Evolutionary conservation across 1,140 invertebrate species (phyloP), one percentile per base, ranked within the genome.

Genomic region (Leptinotarsa defecta): DNA sequence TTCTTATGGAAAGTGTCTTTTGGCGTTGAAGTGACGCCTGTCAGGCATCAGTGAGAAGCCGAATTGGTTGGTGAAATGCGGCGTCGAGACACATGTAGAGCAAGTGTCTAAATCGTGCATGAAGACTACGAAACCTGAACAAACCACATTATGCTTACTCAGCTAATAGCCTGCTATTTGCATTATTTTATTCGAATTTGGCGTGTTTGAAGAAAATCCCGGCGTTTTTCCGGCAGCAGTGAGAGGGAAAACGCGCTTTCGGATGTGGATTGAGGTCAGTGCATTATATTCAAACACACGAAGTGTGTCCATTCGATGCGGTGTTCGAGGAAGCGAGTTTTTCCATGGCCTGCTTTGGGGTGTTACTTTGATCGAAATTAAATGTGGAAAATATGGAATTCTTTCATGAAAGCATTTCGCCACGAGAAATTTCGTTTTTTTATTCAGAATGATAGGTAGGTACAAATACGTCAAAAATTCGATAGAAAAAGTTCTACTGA

Each of bases 161-260:
- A 49, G n/a, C 68, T 57, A 70, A 70, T 70, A 8, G 68, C 13
- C 68, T 52, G 13, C 27, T 70, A 70, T 70, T 70, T 70, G 48
- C 68, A 70, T 70, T 70, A 70, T 57, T 68, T 68, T 68, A 70
- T 70, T 70, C 48, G 48, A 49, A 49, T n/a, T 20, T 70, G 20
- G 68, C 68, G 68, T 49, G 52, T 19, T 57, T 17, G 8, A 19
- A 57, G 52, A 57, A 57, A 57, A 57, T 57, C 52, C 52, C 52
- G 52, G 52, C 3, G 52, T 57, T 57, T 57, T 57, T 57, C 52
- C 52, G n/a, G 24, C 65, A 27, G 17, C 65, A 68, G 43, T 17
- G 17, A 68, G 17, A 68, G 24, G 24, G 6, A 24, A 68, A 68
- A 24, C 65, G 19, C 43, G 24, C 65, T 68, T n/a, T 43, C 27